Percentiles rank a stretch among this genome's conserved stretches.
Conservation (phyloP, 2,888 invertebrate genomes). For the Trichogramma evanescens region DNA sequence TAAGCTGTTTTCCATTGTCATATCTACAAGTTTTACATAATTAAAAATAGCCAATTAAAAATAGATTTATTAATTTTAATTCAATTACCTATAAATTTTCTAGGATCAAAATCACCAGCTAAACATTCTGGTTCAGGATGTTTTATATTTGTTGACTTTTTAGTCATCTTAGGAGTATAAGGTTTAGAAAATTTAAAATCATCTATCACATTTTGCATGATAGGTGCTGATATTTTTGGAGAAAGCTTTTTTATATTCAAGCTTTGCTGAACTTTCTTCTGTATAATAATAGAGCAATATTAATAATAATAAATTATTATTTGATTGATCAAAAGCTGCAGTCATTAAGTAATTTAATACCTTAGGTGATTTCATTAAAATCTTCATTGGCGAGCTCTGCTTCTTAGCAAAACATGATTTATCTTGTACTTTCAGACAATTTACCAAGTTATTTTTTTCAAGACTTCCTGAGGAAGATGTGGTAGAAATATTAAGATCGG, state of each 20-base stretch:
- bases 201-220: constrained; percentile 16
- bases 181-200: constrained; percentile 29
- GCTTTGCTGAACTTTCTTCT: neutral
- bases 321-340: neutral
- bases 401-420: constrained; percentile 15
- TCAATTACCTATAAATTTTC: constrained; percentile 21
- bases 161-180: constrained; percentile 14
- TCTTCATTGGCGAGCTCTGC: constrained; percentile 16
- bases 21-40: constrained; percentile 5
- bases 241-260: constrained; percentile 6
- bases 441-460: constrained; percentile 3
- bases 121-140: constrained; percentile 29
- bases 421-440: neutral
- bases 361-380: constrained; percentile 16
- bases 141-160: constrained; percentile 2
- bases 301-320: neutral
- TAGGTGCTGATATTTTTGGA: constrained; percentile 14
- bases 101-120: constrained; percentile 22
- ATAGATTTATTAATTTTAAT: neutral
- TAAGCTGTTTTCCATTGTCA: constrained; percentile 21
- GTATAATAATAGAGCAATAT: neutral
- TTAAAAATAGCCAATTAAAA: neutral
- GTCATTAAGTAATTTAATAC: constrained; percentile 4
- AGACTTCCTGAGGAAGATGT: neutral
- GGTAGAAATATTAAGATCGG: constrained; percentile 27